Conservation (phyloP, 2,113 vertebrate species). For the Psophia crepitans region DNA sequence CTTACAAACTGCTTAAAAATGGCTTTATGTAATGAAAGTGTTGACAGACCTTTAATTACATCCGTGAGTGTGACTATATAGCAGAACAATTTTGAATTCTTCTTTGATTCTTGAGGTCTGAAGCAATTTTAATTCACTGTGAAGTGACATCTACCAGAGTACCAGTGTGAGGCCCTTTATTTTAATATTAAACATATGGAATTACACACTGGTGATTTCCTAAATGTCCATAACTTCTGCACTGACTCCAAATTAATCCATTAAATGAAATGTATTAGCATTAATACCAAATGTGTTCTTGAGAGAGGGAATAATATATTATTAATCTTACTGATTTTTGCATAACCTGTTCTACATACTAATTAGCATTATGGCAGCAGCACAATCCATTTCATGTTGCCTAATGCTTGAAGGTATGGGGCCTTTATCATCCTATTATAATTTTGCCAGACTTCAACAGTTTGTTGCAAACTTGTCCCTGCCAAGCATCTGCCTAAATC, state of each 20-base stretch:
- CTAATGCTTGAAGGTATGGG: not conserved
- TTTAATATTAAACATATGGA: conserved; percentile 61
- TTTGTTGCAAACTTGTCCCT: not conserved
- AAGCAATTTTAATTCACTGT: conserved; percentile 59
- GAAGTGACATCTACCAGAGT: conserved; percentile 63
- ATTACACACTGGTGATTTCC: conserved; percentile 42
- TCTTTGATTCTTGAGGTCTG: conserved; percentile 52
- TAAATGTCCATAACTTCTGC: conserved; percentile 11
- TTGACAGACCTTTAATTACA: conserved; percentile 59
- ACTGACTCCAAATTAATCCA: not conserved
- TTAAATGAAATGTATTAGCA: not conserved
- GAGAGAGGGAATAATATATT: not conserved
- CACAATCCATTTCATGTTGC: not conserved
- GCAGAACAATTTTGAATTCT: conserved; percentile 35
- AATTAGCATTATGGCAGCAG: not conserved
- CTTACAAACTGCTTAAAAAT: conserved; percentile 54
- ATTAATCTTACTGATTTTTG: not conserved
- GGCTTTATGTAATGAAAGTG: conserved; percentile 54
- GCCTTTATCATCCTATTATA: not conserved
- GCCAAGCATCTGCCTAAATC: not conserved
- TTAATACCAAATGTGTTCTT: not conserved
- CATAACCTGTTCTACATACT: not conserved
- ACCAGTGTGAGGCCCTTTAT: not conserved
- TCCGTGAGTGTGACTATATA: conserved; percentile 29
- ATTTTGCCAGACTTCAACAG: not conserved